A percentile compares a stretch with the other conserved stretches of the same genome.
Conservation (phyloP, 2,113 vertebrate species). For the Noctilio leporinus region DNA sequence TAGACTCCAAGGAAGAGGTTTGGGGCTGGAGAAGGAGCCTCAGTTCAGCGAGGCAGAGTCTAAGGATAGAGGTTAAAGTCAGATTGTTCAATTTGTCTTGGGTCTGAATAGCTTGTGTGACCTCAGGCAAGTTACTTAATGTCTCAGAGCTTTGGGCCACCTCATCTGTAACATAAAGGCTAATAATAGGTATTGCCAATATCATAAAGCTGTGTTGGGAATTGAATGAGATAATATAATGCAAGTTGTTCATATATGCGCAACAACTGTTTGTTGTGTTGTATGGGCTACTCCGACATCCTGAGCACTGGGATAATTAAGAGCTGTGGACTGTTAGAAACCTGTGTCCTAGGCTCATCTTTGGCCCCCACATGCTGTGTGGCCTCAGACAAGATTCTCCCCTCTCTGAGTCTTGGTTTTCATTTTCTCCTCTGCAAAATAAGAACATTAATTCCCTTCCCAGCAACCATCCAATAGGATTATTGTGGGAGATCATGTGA, state of each 20-base stretch:
- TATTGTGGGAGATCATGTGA: conserved; percentile 49
- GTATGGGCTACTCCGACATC: not conserved
- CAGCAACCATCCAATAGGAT: conserved; percentile 51
- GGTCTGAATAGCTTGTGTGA: not conserved
- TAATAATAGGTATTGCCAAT: not conserved
- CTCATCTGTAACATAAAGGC: not conserved
- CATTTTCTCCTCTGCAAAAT: conserved; percentile 33
- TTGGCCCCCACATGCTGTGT: not conserved
- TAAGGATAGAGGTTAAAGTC: not conserved
- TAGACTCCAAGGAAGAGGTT: not conserved
- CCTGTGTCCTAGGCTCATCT: not conserved
- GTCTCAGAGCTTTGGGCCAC: not conserved
- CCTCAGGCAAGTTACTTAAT: not conserved
- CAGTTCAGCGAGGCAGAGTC: not conserved
- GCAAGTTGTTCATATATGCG: not conserved
- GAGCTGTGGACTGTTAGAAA: not conserved
- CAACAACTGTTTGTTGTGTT: not conserved
- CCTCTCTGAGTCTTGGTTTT: conserved; percentile 35
- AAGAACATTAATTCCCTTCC: conserved; percentile 46
- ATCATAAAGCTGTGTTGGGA: not conserved
- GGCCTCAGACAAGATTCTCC: conserved; percentile 15
- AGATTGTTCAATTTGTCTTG: not conserved
- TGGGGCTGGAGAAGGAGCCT: not conserved
- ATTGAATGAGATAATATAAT: not conserved
- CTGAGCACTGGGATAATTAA: not conserved